These are phyloP conservation scores for Propithecus deckenii DNA, from an alignment of 2,797 vertebrate species.

Conservation along the genomic window DNA sequence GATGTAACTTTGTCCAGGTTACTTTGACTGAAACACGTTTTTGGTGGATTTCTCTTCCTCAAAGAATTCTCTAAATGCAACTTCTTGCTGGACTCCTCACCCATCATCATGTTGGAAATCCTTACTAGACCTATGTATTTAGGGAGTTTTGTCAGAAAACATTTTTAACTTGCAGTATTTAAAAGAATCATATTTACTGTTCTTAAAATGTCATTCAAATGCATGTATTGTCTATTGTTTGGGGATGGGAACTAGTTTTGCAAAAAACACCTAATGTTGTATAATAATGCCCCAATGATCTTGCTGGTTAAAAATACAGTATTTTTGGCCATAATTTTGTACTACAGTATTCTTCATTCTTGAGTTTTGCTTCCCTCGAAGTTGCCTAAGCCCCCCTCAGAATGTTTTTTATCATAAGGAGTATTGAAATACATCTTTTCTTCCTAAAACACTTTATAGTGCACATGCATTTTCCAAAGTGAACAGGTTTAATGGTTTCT, in stretches of 20 bases:
- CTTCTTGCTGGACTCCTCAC: conserved; percentile 69
- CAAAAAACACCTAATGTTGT: conserved; percentile 75
- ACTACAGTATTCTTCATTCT: conserved; percentile 81
- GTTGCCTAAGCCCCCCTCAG: conserved; percentile 66
- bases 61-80: conserved; percentile 63
- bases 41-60: conserved; percentile 46
- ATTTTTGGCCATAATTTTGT: conserved; percentile 84
- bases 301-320: conserved; percentile 86
- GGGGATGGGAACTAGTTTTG: conserved; percentile 81
- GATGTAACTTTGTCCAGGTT: conserved; percentile 40
- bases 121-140: conserved; percentile 75
- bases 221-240: conserved; percentile 84
- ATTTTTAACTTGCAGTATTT: conserved; percentile 86
- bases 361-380: conserved; percentile 78
- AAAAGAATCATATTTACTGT: conserved; percentile 84
- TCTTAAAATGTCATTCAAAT: conserved; percentile 85
- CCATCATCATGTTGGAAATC: conserved; percentile 73
- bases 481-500: neutral
- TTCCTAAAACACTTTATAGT: conserved; percentile 61
- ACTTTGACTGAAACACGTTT: conserved; percentile 44
- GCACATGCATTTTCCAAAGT: conserved; percentile 41
- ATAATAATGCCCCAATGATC: conserved; percentile 81
- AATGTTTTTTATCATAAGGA: conserved; percentile 60
- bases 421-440: conserved; percentile 48
- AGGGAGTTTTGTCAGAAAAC: conserved; percentile 76